Evolutionary conservation across 2,888 invertebrate genomes (phyloP).

Genomic region (Horisme vitalbata): DNA sequence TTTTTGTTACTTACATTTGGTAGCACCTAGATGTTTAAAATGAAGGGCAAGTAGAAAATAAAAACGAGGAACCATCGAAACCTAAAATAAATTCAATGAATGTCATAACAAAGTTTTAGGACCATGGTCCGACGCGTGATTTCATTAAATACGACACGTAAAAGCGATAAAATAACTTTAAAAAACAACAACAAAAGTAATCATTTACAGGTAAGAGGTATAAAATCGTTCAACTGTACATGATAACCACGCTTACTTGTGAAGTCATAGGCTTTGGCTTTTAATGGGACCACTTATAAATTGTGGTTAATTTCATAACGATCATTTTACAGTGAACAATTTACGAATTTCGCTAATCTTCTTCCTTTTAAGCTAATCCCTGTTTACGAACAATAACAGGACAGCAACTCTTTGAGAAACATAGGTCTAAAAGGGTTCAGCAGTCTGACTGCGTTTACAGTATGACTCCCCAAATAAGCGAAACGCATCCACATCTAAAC

Average conservation of each 20-base stretch:
- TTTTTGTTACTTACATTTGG: constrained; percentile 17
- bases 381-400: too few species aligned
- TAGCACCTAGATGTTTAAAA: constrained; percentile 35
- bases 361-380: too few species aligned
- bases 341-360: too few species aligned
- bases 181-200: constrained; percentile 54
- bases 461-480: constrained; percentile 6
- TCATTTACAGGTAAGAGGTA: constrained; percentile 54
- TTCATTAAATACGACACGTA: constrained; percentile 44
- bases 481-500: not conserved
- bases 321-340: too few species aligned
- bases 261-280: constrained; percentile 2
- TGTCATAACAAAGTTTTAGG: constrained; percentile 48
- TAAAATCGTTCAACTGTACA: constrained; percentile 49
- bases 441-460: not conserved
- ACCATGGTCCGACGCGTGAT: constrained; percentile 49
- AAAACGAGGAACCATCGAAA: constrained; percentile 39
- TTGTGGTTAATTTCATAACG: too few species aligned
- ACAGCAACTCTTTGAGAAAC: too few species aligned
- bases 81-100: constrained; percentile 50
- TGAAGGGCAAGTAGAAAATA: constrained; percentile 37
- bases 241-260: constrained; percentile 7
- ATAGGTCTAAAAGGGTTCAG: too few species aligned
- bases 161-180: constrained; percentile 50
- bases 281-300: too few species aligned